Evolutionary conservation across 2,888 invertebrate genomes (phyloP).

Genomic region (Anticlea derivata): DNA sequence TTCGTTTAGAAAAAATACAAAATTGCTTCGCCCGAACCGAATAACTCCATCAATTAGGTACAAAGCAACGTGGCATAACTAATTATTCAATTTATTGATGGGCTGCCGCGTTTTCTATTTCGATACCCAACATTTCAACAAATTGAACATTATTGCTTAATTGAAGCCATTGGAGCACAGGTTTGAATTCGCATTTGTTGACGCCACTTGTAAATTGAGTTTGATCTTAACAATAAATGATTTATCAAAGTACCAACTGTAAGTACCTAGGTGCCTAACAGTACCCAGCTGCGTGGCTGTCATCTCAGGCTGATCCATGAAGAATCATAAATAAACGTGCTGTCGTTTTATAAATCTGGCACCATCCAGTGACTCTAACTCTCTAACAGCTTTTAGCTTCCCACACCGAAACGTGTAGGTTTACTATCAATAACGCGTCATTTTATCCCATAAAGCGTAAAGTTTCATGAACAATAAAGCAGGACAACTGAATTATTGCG

Average conservation of each 20-base stretch:
- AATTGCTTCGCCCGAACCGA: too few relatives aligned
- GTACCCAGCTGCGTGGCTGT: too few relatives aligned
- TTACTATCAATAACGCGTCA: slow-evolving; percentile 74
- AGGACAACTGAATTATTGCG: slow-evolving; percentile 46
- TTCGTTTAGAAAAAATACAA: too few relatives aligned
- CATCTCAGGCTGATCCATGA: too few relatives aligned
- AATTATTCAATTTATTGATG: slow-evolving; percentile 35
- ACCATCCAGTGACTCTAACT: slow-evolving; percentile 48
- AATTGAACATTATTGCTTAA: slow-evolving; percentile 28
- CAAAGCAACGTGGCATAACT: slow-evolving; percentile 29
- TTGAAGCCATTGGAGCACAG: slow-evolving; percentile 21
- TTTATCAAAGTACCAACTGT: too few relatives aligned
- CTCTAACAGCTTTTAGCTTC: slow-evolving; percentile 57
- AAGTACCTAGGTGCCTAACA: too few relatives aligned
- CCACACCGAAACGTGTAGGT: slow-evolving; percentile 57
- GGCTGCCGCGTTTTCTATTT: slow-evolving; percentile 26
- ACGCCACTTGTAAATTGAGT: background rate
- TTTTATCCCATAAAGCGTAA: slow-evolving; percentile 60
- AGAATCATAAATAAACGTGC: too few relatives aligned
- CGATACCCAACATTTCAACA: slow-evolving; percentile 27
- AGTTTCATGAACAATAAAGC: slow-evolving; percentile 50
- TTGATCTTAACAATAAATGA: too few relatives aligned
- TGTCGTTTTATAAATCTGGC: too few relatives aligned
- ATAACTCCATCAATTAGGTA: slow-evolving; percentile 28
- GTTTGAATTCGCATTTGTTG: background rate